Evolutionary conservation across 1,140 invertebrate genomes (phyloP), one percentile per base, ranked within the genome.

Genomic region (Pissodes strobi): DNA sequence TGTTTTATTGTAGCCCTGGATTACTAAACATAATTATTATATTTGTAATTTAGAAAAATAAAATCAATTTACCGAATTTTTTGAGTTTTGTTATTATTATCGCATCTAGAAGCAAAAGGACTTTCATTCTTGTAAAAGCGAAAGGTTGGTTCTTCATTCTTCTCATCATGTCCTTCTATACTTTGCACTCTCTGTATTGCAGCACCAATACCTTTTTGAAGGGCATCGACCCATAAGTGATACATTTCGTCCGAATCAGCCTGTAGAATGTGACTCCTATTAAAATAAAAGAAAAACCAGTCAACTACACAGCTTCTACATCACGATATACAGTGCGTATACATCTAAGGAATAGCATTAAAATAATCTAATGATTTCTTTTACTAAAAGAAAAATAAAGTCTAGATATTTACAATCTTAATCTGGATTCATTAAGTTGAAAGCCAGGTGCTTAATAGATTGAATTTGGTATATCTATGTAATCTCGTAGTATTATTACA

Each of bases 201-300:
- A 23, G 87, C 86, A 15, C 91, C 87, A 69, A 94, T 94, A 5
- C 89, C 90, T 70, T 88, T 86, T 76, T 98, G 94, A 66, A 98
- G 81, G 0, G 94, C 90, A n/a, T 84, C 80, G 6, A 97, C 89
- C 96, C 96, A 99, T 2, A 85, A 82, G 58, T 89, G 85, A 69
- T 93, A 90, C 81, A 94, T 90, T 71, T 94, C 89, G 69, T 97
- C 94, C 0, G 92, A 94, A 74, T 98, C 95, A 1, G 96, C 95
- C 87, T 99, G 96, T 1, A 98, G 82, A 77, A 97, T 92, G 79
- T 99, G 96, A 76, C 89, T 95, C 78, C 94, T 97, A 68, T n/a
- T n/a, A n/a, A n/a, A n/a, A n/a, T n/a, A n/a, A n/a, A n/a, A n/a
- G n/a, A n/a, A n/a, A n/a, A n/a, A n/a, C 10, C 49, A 64, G 38